Base-by-base conservation (phyloP, 2,797 vertebrate species). In the Anableps anableps region DNA sequence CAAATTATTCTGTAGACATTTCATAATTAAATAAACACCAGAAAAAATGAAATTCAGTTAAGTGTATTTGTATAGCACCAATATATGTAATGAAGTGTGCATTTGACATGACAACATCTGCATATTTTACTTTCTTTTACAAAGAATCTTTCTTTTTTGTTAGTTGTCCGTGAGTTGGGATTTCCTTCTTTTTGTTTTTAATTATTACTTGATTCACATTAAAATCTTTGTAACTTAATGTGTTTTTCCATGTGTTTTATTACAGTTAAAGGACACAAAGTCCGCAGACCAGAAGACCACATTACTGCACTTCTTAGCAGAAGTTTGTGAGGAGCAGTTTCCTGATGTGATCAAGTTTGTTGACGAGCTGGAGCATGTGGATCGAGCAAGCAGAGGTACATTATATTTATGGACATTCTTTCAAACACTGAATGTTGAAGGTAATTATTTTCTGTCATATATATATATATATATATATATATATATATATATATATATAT, bases 381-480 rank as follows among this genome's bases (percentile, higher is more conserved):
- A 99, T 89, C 96, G 97, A 95, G 98, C 98, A 36, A 98, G 97
- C 92, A 96, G 96, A 98, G 98, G 98, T 99, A 94, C 45, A 60
- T 41, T 45, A 48, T 16, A 17, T 36, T 10, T n/a, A 51, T 6
- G 19, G 16, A 84, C 38, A 75, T 51, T 70, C 47, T 43, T 36
- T 6, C 26, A 72, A 29, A 47, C 31, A 60, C 41, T 41, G 7
- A 62, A 62, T 34, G 60, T 62, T 16, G 31, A 62, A 16, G 16
- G 29, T 7, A 34, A 5, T 31, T 34, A 51, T 19, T 51, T 51
- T 51, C 50, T 51, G 50, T 51, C 19, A 19, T 51, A 51, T 51
- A 51, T 51, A 51, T 19, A 21, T 51, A n/a, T n/a, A n/a, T n/a
- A n/a, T n/a, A n/a, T n/a, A n/a, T n/a, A n/a, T n/a, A n/a, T n/a